Percentiles rank a stretch among this genome's conserved stretches.
These are phyloP conservation scores for Platanista minor DNA, from an alignment of 2,113 vertebrate species.

Conservation along the genomic window DNA sequence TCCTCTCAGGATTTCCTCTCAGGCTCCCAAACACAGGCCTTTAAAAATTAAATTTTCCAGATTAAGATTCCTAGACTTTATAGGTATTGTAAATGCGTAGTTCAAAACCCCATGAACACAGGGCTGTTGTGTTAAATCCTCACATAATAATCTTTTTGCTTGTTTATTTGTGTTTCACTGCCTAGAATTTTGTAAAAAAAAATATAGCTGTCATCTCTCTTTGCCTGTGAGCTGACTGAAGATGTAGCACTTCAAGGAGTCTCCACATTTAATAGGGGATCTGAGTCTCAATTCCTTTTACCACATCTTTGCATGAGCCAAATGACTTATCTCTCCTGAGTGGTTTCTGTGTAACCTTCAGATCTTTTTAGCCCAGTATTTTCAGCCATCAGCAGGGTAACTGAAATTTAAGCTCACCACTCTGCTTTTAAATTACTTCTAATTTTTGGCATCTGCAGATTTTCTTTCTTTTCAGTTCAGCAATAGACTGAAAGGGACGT, in stretches of 20 bases:
- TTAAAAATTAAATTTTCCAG: neutral
- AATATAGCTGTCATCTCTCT: neutral
- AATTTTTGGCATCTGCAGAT: neutral
- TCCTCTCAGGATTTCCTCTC: too few relatives aligned
- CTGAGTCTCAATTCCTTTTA: neutral
- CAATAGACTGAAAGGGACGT: neutral
- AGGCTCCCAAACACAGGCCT: neutral
- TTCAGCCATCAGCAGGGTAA: neutral
- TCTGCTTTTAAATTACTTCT: neutral
- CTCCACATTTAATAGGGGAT: neutral
- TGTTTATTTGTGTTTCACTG: neutral
- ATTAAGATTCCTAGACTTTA: neutral
- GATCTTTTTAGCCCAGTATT: neutral
- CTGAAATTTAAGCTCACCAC: neutral
- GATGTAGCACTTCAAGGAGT: neutral
- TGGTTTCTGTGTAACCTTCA: neutral
- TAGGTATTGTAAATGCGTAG: neutral
- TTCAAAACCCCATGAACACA: neutral
- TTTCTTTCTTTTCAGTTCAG: neutral
- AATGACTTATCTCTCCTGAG: neutral
- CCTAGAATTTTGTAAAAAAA: neutral
- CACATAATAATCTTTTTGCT: neutral
- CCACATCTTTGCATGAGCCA: neutral
- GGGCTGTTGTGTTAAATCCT: neutral
- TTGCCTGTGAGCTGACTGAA: neutral